Evolutionary conservation across 2,113 vertebrate genomes (phyloP).

Genomic region (Porphyrio hochstetteri): DNA sequence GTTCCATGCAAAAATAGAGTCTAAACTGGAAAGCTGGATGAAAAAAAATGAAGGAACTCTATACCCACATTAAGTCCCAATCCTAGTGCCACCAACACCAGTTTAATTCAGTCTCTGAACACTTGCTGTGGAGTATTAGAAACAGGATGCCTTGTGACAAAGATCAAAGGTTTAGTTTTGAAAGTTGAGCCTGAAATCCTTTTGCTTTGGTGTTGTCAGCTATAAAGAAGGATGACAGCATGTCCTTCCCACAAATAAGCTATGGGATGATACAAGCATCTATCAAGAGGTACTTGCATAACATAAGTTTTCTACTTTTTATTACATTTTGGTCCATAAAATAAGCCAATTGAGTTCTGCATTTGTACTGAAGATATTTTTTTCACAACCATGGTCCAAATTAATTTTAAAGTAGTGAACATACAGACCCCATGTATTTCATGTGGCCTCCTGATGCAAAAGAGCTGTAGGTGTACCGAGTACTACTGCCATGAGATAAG

Average conservation of each 20-base stretch:
- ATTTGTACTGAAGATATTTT: neutral
- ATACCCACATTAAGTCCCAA: neutral
- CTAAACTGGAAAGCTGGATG: neutral
- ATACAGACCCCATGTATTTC: neutral
- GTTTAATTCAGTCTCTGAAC: neutral
- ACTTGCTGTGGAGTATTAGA: neutral
- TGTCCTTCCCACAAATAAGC: neutral
- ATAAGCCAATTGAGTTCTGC: neutral
- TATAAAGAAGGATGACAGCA: neutral
- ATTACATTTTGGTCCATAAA: neutral
- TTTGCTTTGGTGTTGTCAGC: neutral
- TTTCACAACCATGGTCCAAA: neutral
- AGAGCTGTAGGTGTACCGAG: neutral
- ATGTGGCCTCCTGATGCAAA: neutral
- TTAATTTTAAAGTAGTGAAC: neutral
- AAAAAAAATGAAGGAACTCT: neutral
- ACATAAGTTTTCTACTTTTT: neutral
- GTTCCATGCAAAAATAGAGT: neutral
- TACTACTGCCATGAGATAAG: neutral
- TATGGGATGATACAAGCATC: neutral
- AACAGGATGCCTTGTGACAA: neutral
- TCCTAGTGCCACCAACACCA: neutral
- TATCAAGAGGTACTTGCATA: neutral
- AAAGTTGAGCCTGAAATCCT: neutral
- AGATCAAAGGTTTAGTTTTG: slow-evolving; percentile 13